A percentile compares a stretch with the other conserved stretches of the same genome.
Conservation (phyloP, 2,888 invertebrate genomes). For the Cephus runcator region DNA sequence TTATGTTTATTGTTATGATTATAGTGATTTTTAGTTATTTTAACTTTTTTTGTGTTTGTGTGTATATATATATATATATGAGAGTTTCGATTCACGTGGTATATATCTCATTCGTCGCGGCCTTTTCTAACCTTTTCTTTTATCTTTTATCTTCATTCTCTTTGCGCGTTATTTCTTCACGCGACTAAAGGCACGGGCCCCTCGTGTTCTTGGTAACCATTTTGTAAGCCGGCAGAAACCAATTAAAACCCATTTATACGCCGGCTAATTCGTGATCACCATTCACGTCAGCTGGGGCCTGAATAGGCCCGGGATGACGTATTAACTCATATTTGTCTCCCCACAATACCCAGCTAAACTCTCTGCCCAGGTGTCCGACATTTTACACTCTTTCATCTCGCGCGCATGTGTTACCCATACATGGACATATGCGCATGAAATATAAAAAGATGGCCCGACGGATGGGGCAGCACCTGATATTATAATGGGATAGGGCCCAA, state of each 20-base stretch:
- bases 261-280: constrained; percentile 56
- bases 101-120: no score
- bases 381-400: constrained; percentile 53
- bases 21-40: no score
- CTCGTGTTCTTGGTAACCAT: not conserved
- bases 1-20: no score
- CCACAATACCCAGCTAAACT: constrained; percentile 56
- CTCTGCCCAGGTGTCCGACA: constrained; percentile 57
- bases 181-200: not conserved
- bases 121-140: no score
- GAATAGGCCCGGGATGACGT: constrained; percentile 58
- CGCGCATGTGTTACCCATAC: not conserved
- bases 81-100: no score
- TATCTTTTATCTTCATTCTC: no score
- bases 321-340: constrained; percentile 63
- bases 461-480: not conserved
- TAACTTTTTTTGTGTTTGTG: no score
- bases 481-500: not conserved
- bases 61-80: no score
- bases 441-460: not conserved
- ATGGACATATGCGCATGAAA: not conserved
- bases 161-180: no score
- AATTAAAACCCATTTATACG: constrained; percentile 61
- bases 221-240: constrained; percentile 31
- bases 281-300: constrained; percentile 45